Percentiles rank a stretch among this genome's conserved stretches.
Evolutionary conservation across 1,140 invertebrate species (phyloP).

Genomic region (Rhagoletis pomonella): DNA sequence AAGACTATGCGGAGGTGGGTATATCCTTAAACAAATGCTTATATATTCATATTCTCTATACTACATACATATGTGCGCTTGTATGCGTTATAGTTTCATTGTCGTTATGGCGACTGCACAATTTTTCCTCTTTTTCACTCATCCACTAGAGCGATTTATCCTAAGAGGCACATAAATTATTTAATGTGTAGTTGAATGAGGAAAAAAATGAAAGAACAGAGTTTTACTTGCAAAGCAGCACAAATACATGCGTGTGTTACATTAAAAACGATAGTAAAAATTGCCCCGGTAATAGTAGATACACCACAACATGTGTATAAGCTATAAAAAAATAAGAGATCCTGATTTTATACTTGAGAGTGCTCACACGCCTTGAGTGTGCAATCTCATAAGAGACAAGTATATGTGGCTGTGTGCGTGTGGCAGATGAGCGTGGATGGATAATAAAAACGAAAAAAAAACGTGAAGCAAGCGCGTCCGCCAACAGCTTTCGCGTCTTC

Average conservation of each 20-base stretch:
- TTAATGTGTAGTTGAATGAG: background rate
- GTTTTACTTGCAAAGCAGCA: slow-evolving; percentile 7
- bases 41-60: background rate
- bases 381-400: slow-evolving; percentile 17
- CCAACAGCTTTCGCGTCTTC: background rate
- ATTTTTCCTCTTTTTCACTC: background rate
- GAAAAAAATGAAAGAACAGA: background rate
- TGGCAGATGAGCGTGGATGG: background rate
- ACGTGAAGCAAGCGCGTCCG: background rate
- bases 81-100: slow-evolving; percentile 24
- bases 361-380: background rate
- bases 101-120: slow-evolving; percentile 30
- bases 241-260: background rate
- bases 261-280: background rate
- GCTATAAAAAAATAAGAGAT: slow-evolving; percentile 19
- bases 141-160: slow-evolving; percentile 46
- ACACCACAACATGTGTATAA: slow-evolving; percentile 5
- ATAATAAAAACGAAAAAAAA: background rate
- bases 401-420: background rate
- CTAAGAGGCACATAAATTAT: slow-evolving; percentile 51
- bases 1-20: background rate
- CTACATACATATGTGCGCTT: background rate
- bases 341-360: slow-evolving; percentile 29
- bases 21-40: background rate
- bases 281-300: background rate